Base-by-base conservation (phyloP, 2,888 invertebrate genomes). In the Hoplodrina ambigua region DNA sequence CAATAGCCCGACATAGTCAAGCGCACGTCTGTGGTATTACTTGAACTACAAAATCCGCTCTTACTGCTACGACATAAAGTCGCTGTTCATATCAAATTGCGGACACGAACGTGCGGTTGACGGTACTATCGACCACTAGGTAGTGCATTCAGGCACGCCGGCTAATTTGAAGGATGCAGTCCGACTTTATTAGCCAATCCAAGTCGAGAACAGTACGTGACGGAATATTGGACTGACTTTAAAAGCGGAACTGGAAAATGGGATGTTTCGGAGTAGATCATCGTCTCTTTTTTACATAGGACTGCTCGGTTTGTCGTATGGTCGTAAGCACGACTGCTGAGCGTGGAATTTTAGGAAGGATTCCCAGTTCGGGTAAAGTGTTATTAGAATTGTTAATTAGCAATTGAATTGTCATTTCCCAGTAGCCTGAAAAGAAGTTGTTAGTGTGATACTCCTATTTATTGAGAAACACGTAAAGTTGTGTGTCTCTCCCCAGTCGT, bases 111-210 rank as follows among this genome's bases (percentile, higher is more conserved):
- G 37, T 53, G 25, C 53, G 1, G 13, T 49, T 20, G 33, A 20
- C 20, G 13, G n/a, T 20, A 46, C 44, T 49, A 72, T 55, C n/a
- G 59, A 46, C 20, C 20, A 64, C 49, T 54, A 57, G n/a, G 60
- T 19, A 15, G 44, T 54, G 55, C 25, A 68, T 54, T 74, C 54
- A 59, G 54, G 53, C 74, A 57, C 20, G 64, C 33, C 8, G 30
- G 57, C 33, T 75, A 72, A 73, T 73, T 73, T 61, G 37, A 75
- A 60, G 80, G 61, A 66, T 74, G 75, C 75, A 59, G 58, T 41
- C 37, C 5, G 54, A 66, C 67, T 74, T 80, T 80, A 80, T 80
- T 76, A 76, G 75, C 54, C 50, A 59, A 66, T 76, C 66, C 62
- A 20, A 52, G 30, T 55, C 19, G 65, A 15, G 75, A 44, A 55